Base-by-base conservation (phyloP, 2,797 vertebrate genomes). In the Thunnus albacares region DNA sequence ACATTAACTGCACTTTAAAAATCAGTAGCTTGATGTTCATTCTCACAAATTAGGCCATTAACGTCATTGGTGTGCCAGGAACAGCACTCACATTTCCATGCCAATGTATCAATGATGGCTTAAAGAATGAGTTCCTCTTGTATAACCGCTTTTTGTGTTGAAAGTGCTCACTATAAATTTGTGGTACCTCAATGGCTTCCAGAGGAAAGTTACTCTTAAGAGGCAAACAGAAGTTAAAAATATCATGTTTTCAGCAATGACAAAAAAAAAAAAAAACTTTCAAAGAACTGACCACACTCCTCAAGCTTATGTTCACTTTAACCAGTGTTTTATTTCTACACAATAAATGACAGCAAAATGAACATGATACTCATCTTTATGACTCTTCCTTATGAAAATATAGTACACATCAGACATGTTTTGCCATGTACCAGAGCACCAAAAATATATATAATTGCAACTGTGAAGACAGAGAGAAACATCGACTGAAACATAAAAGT, bases 251-350 rank as follows among this genome's bases (percentile, higher is more conserved):
- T 20, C 12, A 26, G 24, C 13, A 65, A 53, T 24, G 15, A 67
- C 0, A 5, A 13, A 56, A 70, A 60, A 57, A 26, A 18, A 18
- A 51, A 18, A 51, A 51, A 2, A 53, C 52, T 47, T 55, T 24
- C 1, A 84, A 90, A 86, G 6, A 87, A 87, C 9, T 45, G 79
- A 87, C 56, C 66, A 87, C 81, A 92, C 72, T 77, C 47, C 20
- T 62, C 14, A 38, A 18, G 33, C 33, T 75, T 82, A 85, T 74
- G 80, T 87, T 92, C 90, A 94, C 92, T 93, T 93, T 93, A 93
- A 93, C 93, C 94, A 95, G 93, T 95, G 94, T 94, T 96, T 95
- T 96, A 96, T 95, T 95, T 93, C 92, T 95, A 94, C 95, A 93
- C 93, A 94, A 95, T 95, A 94, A 94, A 95, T 95, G 92, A 94